Percentiles rank a stretch among this genome's conserved stretches.
These are phyloP conservation scores for Leptopterna dolabrata DNA, from an alignment of 2,888 invertebrate genomes.

Conservation along the genomic window DNA sequence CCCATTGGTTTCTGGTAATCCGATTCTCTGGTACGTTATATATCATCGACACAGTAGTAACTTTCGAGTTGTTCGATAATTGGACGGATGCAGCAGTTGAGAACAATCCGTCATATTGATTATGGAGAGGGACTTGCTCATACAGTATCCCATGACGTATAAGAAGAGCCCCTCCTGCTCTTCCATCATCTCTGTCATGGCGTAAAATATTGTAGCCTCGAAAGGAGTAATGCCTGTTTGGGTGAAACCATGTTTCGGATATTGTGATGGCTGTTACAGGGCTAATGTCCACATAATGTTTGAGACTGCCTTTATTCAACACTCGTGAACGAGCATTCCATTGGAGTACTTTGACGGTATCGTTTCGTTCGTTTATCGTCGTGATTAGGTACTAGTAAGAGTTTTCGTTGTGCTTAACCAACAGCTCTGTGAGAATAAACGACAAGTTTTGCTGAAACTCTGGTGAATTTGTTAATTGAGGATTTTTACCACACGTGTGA, in stretches of 20 bases:
- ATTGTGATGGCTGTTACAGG: too few species aligned
- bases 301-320: too few species aligned
- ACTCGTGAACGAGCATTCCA: too few species aligned
- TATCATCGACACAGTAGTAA: neutral
- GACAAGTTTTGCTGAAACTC: too few species aligned
- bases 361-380: too few species aligned
- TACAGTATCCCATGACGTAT: neutral
- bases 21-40: neutral
- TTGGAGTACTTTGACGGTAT: too few species aligned
- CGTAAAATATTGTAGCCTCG: neutral
- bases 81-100: neutral
- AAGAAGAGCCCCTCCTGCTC: neutral
- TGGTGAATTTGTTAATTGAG: too few species aligned
- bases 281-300: too few species aligned
- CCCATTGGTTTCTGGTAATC: neutral
- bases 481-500: too few species aligned
- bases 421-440: too few species aligned
- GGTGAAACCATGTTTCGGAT: neutral
- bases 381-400: too few species aligned
- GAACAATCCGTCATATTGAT: neutral
- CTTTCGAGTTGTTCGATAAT: neutral
- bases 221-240: neutral
- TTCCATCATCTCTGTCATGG: neutral
- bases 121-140: neutral
- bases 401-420: too few species aligned